These are phyloP conservation scores for Cephus runcator DNA, from an alignment of 2,888 invertebrate species.

Conservation along the genomic window DNA sequence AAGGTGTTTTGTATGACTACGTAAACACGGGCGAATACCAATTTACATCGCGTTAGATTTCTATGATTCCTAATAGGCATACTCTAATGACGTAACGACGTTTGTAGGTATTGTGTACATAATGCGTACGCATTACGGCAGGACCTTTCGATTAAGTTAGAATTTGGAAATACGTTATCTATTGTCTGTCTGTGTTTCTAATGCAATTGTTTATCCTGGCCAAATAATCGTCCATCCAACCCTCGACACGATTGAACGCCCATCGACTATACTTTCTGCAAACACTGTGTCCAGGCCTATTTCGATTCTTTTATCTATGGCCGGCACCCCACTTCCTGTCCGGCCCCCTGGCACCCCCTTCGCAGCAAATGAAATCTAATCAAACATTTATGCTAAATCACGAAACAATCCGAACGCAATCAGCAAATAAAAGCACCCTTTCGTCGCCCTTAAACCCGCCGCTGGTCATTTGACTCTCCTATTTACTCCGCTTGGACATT, in stretches of 20 bases:
- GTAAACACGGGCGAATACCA: neutral
- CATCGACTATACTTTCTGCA: constrained; percentile 46
- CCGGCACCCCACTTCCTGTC: constrained; percentile 22
- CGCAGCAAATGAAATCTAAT: constrained; percentile 56
- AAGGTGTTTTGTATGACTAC: neutral
- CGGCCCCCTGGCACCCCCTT: constrained; percentile 25
- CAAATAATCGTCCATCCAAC: neutral
- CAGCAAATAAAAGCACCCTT: constrained; percentile 62
- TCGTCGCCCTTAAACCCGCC: constrained; percentile 57
- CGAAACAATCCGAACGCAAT: constrained; percentile 66
- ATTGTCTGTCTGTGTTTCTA: neutral
- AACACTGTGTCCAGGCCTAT: constrained; percentile 32
- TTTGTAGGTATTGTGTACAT: neutral
- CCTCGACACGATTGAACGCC: constrained; percentile 41
- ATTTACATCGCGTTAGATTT: neutral
- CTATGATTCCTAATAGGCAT: neutral
- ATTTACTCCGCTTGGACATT: constrained; percentile 58
- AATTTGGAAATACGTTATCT: neutral
- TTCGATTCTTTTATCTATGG: constrained; percentile 17
- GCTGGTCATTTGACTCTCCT: constrained; percentile 65
- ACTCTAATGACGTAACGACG: neutral
- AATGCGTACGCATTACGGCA: neutral
- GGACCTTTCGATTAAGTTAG: neutral
- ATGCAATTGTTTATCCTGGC: neutral
- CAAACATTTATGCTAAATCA: constrained; percentile 67